A percentile compares a stretch with the other conserved stretches of the same genome.
These are phyloP conservation scores for Zosterops borbonicus DNA, from an alignment of 2,113 vertebrate species.

Conservation along the genomic window DNA sequence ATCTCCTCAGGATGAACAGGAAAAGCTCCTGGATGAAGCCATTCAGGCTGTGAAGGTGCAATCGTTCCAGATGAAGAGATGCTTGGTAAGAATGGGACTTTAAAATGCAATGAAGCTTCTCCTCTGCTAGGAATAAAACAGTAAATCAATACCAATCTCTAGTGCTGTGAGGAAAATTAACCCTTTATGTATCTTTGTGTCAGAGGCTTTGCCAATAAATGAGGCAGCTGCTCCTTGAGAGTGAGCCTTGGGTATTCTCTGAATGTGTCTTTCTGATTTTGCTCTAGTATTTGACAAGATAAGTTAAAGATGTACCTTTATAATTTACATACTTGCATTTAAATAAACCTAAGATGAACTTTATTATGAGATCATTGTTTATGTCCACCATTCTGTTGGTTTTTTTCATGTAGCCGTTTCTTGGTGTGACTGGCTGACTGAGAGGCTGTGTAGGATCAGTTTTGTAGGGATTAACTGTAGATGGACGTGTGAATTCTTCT, in stretches of 20 bases:
- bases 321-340: not conserved
- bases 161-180: not conserved
- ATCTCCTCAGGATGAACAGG: slow-evolving; percentile 97
- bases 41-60: slow-evolving; percentile 98
- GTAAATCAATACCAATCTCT: not conserved
- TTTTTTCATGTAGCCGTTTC: not conserved
- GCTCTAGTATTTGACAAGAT: not conserved
- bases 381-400: not conserved
- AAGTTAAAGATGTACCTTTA: not conserved
- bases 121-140: not conserved
- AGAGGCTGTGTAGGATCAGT: not conserved
- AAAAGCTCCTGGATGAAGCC: slow-evolving; percentile 97
- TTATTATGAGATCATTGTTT: not conserved
- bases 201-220: not conserved
- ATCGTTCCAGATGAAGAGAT: slow-evolving; percentile 99
- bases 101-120: not conserved
- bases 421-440: not conserved
- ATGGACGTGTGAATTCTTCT: not conserved
- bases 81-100: slow-evolving; percentile 82
- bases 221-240: not conserved
- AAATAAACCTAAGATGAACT: not conserved
- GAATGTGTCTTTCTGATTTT: not conserved
- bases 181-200: not conserved
- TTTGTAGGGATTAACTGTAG: not conserved
- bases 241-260: not conserved